These are phyloP conservation scores for Acronicta leporina DNA, from an alignment of 2,888 invertebrate genomes.

Conservation along the genomic window DNA sequence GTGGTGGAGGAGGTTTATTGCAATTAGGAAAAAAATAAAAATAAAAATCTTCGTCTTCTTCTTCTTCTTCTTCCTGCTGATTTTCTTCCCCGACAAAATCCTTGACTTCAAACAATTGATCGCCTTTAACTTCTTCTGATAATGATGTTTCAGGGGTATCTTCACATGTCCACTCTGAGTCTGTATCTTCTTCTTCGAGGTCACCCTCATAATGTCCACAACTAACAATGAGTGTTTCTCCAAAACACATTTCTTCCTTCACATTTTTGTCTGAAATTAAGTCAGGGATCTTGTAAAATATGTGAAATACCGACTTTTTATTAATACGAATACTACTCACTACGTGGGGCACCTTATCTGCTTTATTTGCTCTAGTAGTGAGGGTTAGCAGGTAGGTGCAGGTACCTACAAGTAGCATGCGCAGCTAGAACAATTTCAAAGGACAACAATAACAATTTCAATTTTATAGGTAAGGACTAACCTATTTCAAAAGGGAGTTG, in stretches of 20 bases:
- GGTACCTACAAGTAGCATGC: too few species aligned
- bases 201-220: conserved; percentile 80
- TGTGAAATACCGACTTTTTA: neutral
- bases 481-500: conserved; percentile 82
- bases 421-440: neutral
- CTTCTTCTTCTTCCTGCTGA: conserved; percentile 56
- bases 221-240: conserved; percentile 87
- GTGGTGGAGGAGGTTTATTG: conserved; percentile 62
- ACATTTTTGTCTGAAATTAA: conserved; percentile 79
- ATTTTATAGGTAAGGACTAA: too few species aligned
- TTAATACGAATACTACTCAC: neutral
- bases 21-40: conserved; percentile 85
- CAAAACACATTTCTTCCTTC: conserved; percentile 86
- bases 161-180: conserved; percentile 80
- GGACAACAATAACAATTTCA: too few species aligned
- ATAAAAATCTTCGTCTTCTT: conserved; percentile 77
- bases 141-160: conserved; percentile 65
- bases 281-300: neutral
- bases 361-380: too few species aligned
- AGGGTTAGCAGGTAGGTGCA: too few species aligned
- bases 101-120: conserved; percentile 59
- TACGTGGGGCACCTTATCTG: neutral
- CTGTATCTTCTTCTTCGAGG: conserved; percentile 71
- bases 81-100: conserved; percentile 60
- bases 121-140: conserved; percentile 63